Conservation (phyloP, 2,888 invertebrate genomes). For the Chymomyza amoena region DNA sequence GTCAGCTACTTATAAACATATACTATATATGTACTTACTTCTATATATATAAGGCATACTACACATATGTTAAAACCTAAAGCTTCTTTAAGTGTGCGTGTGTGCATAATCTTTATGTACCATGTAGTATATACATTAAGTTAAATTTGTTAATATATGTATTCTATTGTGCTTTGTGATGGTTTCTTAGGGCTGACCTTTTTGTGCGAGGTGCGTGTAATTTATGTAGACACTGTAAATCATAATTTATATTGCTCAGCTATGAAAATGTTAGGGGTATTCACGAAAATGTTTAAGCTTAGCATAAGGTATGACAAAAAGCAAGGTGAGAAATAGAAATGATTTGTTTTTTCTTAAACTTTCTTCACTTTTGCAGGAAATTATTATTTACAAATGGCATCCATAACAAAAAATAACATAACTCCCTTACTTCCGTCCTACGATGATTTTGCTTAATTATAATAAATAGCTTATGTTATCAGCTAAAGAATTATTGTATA, state of each 20-base stretch:
- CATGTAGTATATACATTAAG: not conserved
- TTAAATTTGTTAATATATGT: conserved; percentile 58
- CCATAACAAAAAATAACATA: no score
- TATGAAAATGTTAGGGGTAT: not conserved
- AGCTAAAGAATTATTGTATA: no score
- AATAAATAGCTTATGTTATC: no score
- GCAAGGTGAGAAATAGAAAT: not conserved
- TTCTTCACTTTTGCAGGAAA: no score
- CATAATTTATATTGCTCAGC: conserved; percentile 25
- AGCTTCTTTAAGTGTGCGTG: not conserved
- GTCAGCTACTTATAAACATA: no score
- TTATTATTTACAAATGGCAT: no score
- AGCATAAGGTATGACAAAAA: conserved; percentile 8
- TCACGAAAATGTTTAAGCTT: not conserved
- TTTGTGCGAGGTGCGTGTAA: conserved; percentile 60
- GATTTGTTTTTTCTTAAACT: no score
- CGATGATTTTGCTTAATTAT: no score
- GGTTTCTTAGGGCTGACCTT: conserved; percentile 72
- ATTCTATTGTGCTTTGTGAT: conserved; percentile 72
- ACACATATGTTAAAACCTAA: not conserved
- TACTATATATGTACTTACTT: not conserved
- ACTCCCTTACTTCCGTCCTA: no score
- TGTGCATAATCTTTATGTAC: not conserved
- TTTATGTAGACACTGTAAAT: conserved; percentile 52
- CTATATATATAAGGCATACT: not conserved